Evolutionary conservation across 2,113 vertebrate species (phyloP), one percentile per base, ranked within the genome.

Genomic region (Etheostoma cragini): DNA sequence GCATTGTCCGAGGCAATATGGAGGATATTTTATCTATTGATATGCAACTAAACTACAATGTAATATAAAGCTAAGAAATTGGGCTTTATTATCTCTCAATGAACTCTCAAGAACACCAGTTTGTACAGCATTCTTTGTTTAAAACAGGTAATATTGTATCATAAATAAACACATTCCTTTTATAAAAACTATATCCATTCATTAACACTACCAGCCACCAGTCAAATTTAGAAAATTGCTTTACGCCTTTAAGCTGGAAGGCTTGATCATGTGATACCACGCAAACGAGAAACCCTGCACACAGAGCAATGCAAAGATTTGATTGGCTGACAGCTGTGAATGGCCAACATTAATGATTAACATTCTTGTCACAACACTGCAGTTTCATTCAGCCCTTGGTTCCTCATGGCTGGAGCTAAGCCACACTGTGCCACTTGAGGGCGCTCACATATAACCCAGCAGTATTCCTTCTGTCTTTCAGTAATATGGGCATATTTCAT

Each of bases 291-390:
- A 67, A 57, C 35, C 78, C 49, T 76, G 72, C 45, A 69, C 6
- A 10, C 74, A 81, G 19, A 82, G 64, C 60, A 42, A 77, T 67
- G 79, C 77, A 77, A 75, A 77, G 69, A 87, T 76, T 21, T 84
- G 87, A 94, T 89, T 88, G 92, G 89, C 68, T 89, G 81, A 84
- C 88, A 78, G 45, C 64, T 71, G 90, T 93, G 91, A 93, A 91
- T 91, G 89, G 89, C 56, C 21, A 65, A 85, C 15, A 3, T 57
- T 80, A 38, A 79, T 81, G 54, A 89, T 92, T 89, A 88, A 84
- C 85, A 92, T 92, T 91, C 90, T 82, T 76, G 88, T 91, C 90
- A 91, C 87, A 91, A 71, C 76, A 50, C 83, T 84, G 91, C 90
- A 83, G 87, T 76, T 87, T 92, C 91, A 90, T 90, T 91, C 91